Percentiles rank a stretch among this genome's conserved stretches.
phyloP scores from a whole-genome alignment of 2,888 invertebrate species.

The Psococerastis gibbosa region DNA sequence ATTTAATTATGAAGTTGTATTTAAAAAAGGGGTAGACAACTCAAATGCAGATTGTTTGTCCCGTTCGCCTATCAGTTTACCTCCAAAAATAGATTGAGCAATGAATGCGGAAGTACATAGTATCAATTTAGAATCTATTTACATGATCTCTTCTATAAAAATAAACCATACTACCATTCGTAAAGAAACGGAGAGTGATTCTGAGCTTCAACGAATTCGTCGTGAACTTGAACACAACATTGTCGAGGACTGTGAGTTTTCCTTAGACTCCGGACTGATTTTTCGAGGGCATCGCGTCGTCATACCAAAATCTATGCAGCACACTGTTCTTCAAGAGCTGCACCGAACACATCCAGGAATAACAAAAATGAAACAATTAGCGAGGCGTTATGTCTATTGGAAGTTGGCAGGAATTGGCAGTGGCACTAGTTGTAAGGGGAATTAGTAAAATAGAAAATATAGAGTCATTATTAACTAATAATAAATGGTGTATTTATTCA shows the following conservation, averaged over 20 bases:
- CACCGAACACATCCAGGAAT: conserved; percentile 19
- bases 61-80: conserved; percentile 2
- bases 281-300: conserved; percentile 14
- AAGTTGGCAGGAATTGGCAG: conserved; percentile 18
- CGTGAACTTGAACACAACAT: background rate
- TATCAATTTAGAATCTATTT: background rate
- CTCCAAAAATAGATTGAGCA: background rate
- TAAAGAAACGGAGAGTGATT: background rate
- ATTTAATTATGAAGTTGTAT: conserved; percentile 15
- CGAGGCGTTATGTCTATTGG: too few species aligned
- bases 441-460: too few species aligned
- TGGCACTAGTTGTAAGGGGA: conserved; percentile 17
- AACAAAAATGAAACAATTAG: too few species aligned
- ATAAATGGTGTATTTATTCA: too few species aligned
- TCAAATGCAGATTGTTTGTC: conserved; percentile 15
- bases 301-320: conserved; percentile 14
- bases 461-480: too few species aligned
- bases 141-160: background rate
- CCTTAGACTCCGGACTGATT: conserved; percentile 1
- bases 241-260: background rate
- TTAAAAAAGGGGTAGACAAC: too few species aligned
- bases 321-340: conserved; percentile 17
- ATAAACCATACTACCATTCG: too few species aligned
- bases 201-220: background rate
- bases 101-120: background rate